phyloP scores from a whole-genome alignment of 2,888 invertebrate genomes.

The Mantis religiosa region DNA sequence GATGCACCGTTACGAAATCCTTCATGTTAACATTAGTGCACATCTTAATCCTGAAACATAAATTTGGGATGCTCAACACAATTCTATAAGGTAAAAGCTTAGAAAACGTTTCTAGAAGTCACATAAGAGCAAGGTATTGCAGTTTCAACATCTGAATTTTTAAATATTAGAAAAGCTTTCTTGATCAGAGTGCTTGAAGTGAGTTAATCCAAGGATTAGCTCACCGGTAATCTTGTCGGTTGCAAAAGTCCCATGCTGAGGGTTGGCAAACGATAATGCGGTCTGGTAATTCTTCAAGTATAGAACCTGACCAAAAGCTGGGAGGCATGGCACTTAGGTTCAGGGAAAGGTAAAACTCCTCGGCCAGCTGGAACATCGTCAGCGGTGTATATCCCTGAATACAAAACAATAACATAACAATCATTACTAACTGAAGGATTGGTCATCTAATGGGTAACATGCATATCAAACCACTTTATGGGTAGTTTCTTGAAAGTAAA shows the following conservation, averaged over 20 bases:
- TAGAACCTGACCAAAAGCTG: conserved; percentile 83
- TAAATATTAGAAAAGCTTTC: not conserved
- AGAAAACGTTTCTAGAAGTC: too few species aligned
- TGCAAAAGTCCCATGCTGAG: conserved; percentile 93
- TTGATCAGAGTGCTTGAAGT: too few species aligned
- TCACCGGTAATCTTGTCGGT: conserved; percentile 79
- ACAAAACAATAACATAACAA: too few species aligned
- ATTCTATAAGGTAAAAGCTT: too few species aligned
- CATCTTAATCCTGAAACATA: conserved; percentile 72
- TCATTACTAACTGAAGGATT: too few species aligned
- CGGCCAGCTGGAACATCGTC: conserved; percentile 80
- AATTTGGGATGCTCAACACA: not conserved
- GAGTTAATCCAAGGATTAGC: not conserved
- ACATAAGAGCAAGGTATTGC: too few species aligned
- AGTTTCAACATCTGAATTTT: too few species aligned
- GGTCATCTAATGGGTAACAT: too few species aligned
- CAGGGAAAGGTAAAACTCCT: conserved; percentile 86
- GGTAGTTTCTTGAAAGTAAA: too few species aligned
- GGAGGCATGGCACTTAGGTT: conserved; percentile 82
- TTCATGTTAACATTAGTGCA: conserved; percentile 82
- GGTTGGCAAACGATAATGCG: conserved; percentile 80
- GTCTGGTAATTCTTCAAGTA: conserved; percentile 75
- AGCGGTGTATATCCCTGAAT: conserved; percentile 75
- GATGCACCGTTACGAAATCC: conserved; percentile 81
- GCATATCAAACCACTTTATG: too few species aligned